Evolutionary conservation across 2,113 vertebrate species (phyloP), one percentile per base, ranked within the genome.

Genomic region (Myodes glareolus): DNA sequence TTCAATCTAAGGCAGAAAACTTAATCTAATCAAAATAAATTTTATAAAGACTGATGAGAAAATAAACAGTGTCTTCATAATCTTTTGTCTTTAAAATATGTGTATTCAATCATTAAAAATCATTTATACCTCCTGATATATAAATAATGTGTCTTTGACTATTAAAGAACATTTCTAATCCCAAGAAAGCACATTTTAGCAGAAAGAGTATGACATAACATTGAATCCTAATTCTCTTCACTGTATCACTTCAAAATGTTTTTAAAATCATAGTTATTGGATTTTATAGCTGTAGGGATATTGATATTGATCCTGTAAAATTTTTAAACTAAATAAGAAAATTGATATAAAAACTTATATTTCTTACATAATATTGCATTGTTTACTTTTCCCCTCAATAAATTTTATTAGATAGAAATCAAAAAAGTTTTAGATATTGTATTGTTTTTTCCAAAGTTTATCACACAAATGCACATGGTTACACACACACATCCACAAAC

Each of bases 261-360:
- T 68, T 92, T 9, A 90, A 86, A 84, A 61, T 61, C 19, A 36
- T 68, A 39, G 1, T 88, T 21, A 95, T 94, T 92, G 89, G 6
- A 67, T 92, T 96, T 92, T 61, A 50, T 81, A 52, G 19, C 13
- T 80, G 2, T 45, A 39, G 29, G 17, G 0, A 81, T 94, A 47
- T 82, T 77, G 17, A 88, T 67, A 81, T 81, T 76, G 33, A 90
- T 33, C 42, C 16, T 21, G 84, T 33, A 58, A 90, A 65, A 1
- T 16, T 5, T 93, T 90, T 92, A 90, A 39, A 4, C 27, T 80
- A 95, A 95, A 73, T 84, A 94, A 58, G 21, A 94, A 90, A 82
- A 93, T 72, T 33, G 82, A 86, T 31, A 50, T 65, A 94, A 92
- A 42, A 94, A 39, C 17, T 33, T 77, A 25, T 55, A 36, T 10